phyloP scores from a whole-genome alignment of 2,888 invertebrate genomes.

The Xestia sexstrigata region DNA sequence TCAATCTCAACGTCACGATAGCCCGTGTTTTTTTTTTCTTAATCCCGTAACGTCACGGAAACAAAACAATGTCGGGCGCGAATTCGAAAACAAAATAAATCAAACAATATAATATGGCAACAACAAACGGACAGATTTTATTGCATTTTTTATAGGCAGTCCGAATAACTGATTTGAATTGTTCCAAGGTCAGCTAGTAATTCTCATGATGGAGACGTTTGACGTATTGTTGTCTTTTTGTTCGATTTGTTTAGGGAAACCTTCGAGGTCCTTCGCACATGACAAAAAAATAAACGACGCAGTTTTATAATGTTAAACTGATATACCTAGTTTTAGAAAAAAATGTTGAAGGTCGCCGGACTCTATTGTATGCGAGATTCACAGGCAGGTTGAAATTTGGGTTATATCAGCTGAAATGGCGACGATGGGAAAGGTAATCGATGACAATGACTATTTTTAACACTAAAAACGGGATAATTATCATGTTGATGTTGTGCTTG shows the following conservation, averaged over 20 bases:
- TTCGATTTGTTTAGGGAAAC: slow-evolving; percentile 42
- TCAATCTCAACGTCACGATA: not conserved
- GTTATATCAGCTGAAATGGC: not conserved
- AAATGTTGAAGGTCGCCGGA: not conserved
- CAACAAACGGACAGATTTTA: slow-evolving; percentile 31
- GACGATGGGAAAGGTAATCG: not conserved
- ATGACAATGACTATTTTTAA: not conserved
- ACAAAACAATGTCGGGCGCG: slow-evolving; percentile 18
- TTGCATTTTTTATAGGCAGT: slow-evolving; percentile 23
- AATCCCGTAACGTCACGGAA: slow-evolving; percentile 6
- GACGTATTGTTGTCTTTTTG: slow-evolving; percentile 51
- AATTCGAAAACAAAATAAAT: slow-evolving; percentile 23
- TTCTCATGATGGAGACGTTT: slow-evolving; percentile 41
- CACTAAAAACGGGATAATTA: no score
- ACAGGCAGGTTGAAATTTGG: not conserved
- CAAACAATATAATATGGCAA: slow-evolving; percentile 7
- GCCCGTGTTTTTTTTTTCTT: slow-evolving; percentile 2
- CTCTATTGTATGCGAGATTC: not conserved
- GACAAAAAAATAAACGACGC: slow-evolving; percentile 28
- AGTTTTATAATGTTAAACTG: not conserved
- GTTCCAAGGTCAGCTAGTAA: slow-evolving; percentile 42
- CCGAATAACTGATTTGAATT: slow-evolving; percentile 32
- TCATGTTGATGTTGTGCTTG: no score
- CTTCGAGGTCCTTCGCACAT: slow-evolving; percentile 24
- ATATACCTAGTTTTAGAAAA: not conserved